Evolutionary conservation across 2,888 invertebrate genomes (phyloP).

Genomic region (Gastrophysa polygoni): DNA sequence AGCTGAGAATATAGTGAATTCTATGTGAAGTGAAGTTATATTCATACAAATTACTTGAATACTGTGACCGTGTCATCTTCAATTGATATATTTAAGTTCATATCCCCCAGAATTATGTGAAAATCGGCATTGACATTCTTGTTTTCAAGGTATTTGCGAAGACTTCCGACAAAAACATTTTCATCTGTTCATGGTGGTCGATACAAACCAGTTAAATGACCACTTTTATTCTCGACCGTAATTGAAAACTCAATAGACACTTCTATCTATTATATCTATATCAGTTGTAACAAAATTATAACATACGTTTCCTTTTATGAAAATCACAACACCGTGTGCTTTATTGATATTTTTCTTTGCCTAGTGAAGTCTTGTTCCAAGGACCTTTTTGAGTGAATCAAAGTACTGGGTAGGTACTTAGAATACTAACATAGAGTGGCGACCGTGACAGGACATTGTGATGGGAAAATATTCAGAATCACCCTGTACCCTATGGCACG

Average conservation of each 20-base stretch:
- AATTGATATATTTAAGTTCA: no score
- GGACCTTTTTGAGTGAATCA: no score
- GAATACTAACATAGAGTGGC: no score
- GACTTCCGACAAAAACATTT: conserved; percentile 3
- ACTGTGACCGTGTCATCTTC: no score
- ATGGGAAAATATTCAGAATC: no score
- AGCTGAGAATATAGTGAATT: no score
- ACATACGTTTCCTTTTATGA: conserved; percentile 6
- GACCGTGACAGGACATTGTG: no score
- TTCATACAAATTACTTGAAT: no score
- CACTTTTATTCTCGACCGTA: conserved; percentile 5
- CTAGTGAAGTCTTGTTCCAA: no score
- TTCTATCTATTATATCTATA: conserved; percentile 6
- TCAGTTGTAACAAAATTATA: neutral
- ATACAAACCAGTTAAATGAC: conserved; percentile 7
- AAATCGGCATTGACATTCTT: neutral
- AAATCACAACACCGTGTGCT: conserved; percentile 8
- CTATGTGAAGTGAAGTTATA: no score
- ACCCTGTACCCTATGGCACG: no score
- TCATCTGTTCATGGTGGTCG: conserved; percentile 3
- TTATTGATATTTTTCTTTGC: conserved; percentile 6
- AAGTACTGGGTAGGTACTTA: no score
- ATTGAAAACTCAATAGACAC: conserved; percentile 6
- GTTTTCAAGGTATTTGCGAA: conserved; percentile 4
- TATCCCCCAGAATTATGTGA: conserved; percentile 5